Percentiles rank a stretch among this genome's conserved stretches.
Evolutionary conservation across 2,888 invertebrate species (phyloP).

Genomic region (Drosophila rellima): DNA sequence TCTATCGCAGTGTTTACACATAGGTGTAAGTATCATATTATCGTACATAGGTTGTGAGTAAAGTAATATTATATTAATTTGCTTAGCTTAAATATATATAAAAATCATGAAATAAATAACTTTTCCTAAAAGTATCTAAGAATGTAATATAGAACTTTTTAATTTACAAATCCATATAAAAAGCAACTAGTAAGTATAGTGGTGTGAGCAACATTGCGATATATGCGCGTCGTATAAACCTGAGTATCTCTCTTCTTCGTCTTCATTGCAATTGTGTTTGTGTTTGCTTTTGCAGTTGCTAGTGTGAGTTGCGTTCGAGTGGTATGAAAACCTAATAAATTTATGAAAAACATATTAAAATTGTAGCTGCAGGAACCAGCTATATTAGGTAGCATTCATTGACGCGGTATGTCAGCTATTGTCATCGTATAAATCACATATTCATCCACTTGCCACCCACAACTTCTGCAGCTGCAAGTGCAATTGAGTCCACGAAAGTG

Average conservation of each 20-base stretch:
- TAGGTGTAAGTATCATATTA: not conserved
- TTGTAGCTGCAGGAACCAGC: not conserved
- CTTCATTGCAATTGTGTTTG: constrained; percentile 51
- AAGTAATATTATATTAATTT: not conserved
- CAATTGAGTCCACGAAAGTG: constrained; percentile 11
- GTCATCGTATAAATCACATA: not conserved
- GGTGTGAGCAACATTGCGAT: not conserved
- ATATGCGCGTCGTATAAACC: constrained; percentile 35
- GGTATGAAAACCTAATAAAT: constrained; percentile 39
- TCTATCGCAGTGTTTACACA: constrained; percentile 21
- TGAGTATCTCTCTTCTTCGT: constrained; percentile 34
- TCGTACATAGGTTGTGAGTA: not conserved
- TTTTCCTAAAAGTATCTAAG: not conserved
- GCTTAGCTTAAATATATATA: not conserved
- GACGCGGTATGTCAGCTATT: constrained; percentile 8
- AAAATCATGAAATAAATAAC: not conserved
- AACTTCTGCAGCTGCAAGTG: constrained; percentile 14
- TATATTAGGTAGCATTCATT: constrained; percentile 6
- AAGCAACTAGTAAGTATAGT: not conserved
- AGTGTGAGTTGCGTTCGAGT: constrained; percentile 36
- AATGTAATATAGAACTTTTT: not conserved
- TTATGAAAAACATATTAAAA: constrained; percentile 17
- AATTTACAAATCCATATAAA: not conserved
- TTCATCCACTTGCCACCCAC: constrained; percentile 3
- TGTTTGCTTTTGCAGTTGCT: constrained; percentile 55